Conservation (phyloP, 2,888 invertebrate species). For the Clunio marinus region DNA sequence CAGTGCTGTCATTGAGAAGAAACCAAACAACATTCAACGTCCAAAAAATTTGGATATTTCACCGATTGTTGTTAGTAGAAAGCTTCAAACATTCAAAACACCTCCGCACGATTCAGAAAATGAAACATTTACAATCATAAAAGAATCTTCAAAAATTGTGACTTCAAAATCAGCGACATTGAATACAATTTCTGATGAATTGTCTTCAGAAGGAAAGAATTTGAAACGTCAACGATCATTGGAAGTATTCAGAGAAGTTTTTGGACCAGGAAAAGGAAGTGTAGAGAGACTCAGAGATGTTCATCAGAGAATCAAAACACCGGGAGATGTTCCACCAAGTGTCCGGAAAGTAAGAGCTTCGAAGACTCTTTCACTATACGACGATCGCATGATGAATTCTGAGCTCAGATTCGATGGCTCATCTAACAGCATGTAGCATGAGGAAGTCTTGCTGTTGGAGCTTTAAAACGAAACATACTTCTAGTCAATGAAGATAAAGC, state of each 20-base stretch:
- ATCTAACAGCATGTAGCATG: slow-evolving; percentile 51
- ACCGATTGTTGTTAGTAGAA: slow-evolving; percentile 25
- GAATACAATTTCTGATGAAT: slow-evolving; percentile 42
- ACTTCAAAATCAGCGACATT: slow-evolving; percentile 43
- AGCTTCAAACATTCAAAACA: slow-evolving; percentile 2
- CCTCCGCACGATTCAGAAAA: background rate
- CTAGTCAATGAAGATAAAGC: background rate
- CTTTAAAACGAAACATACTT: slow-evolving; percentile 40
- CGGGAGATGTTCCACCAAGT: slow-evolving; percentile 75
- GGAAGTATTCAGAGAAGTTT: slow-evolving; percentile 72
- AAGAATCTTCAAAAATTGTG: slow-evolving; percentile 46
- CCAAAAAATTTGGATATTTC: slow-evolving; percentile 32
- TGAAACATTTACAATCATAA: slow-evolving; percentile 11
- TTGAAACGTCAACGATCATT: slow-evolving; percentile 63
- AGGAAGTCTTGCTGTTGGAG: slow-evolving; percentile 52
- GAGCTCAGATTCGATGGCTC: slow-evolving; percentile 41
- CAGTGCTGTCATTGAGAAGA: background rate
- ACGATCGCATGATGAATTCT: slow-evolving; percentile 78
- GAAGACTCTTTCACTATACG: slow-evolving; percentile 77
- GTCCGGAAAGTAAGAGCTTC: slow-evolving; percentile 67
- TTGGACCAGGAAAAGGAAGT: slow-evolving; percentile 62
- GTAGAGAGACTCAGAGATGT: slow-evolving; percentile 66
- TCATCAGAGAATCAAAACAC: slow-evolving; percentile 73
- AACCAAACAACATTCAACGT: slow-evolving; percentile 23
- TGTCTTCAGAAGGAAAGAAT: slow-evolving; percentile 45